A percentile compares a stretch with the other conserved stretches of the same genome.
These are phyloP conservation scores for Siderastrea siderea DNA, from an alignment of 92 coral and sea anemone genomes.

Conservation along the genomic window DNA sequence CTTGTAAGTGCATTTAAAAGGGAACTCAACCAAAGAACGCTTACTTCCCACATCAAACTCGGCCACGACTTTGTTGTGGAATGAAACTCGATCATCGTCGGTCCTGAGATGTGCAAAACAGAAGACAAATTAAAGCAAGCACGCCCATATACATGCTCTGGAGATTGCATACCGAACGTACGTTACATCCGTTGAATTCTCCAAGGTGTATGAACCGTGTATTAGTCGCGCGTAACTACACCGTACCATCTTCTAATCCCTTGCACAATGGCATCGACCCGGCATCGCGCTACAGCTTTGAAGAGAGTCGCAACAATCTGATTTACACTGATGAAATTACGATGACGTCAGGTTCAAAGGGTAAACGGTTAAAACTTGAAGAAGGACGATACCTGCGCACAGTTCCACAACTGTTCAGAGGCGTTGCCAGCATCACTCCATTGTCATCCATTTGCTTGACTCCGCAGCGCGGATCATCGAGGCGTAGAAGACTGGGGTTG, in stretches of 20 bases:
- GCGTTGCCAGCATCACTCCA: conserved; percentile 12
- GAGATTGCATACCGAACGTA: no score
- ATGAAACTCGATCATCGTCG: conserved; percentile 2
- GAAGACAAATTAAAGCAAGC: not conserved
- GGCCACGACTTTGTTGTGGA: conserved; percentile 45
- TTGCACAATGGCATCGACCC: no score
- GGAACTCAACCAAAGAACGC: conserved; percentile 19
- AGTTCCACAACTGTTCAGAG: conserved; percentile 34
- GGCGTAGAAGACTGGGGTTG: conserved; percentile 31
- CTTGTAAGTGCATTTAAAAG: conserved; percentile 43
- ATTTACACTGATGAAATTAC: no score
- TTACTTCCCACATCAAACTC: not conserved
- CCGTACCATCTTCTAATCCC: no score
- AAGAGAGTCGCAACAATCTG: no score
- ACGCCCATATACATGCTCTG: no score
- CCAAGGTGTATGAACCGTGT: no score
- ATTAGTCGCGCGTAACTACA: no score
- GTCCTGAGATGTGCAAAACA: conserved; percentile 9
- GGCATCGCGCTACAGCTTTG: no score
- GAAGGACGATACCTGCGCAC: conserved; percentile 6
- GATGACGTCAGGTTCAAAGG: not conserved
- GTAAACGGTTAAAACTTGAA: not conserved
- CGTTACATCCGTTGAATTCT: no score
- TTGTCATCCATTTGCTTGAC: not conserved
- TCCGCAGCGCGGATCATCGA: conserved; percentile 34